Percentiles rank a stretch among this genome's conserved stretches.
phyloP scores from a whole-genome alignment of 1,140 invertebrate genomes.

The Papilio helenus region DNA sequence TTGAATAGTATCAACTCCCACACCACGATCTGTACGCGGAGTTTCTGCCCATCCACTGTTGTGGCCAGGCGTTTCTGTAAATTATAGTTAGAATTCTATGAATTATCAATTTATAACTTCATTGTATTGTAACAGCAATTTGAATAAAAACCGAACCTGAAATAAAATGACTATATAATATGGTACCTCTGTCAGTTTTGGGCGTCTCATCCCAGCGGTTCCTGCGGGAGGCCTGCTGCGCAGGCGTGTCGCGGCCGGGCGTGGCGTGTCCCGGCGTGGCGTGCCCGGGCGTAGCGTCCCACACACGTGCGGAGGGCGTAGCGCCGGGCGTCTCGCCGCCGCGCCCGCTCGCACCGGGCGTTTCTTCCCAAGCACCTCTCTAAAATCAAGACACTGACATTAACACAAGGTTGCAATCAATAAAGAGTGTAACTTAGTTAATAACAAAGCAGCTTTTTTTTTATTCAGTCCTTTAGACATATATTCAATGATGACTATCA shows the following conservation, averaged over 20 bases:
- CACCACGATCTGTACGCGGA: slow-evolving; percentile 94
- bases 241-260: slow-evolving; percentile 94
- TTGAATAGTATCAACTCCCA: slow-evolving; percentile 91
- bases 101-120: no score
- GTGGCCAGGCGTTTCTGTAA: slow-evolving; percentile 95
- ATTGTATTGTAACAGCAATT: not conserved
- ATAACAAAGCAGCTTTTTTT: no score
- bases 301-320: slow-evolving; percentile 94
- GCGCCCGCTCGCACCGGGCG: slow-evolving; percentile 91
- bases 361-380: slow-evolving; percentile 96
- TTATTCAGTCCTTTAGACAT: no score
- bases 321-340: slow-evolving; percentile 96
- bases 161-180: not conserved
- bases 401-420: no score
- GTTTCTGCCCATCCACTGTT: slow-evolving; percentile 98
- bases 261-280: slow-evolving; percentile 94
- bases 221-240: slow-evolving; percentile 92
- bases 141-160: not conserved
- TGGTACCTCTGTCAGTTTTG: slow-evolving; percentile 94
- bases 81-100: not conserved
- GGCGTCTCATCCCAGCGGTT: slow-evolving; percentile 99
- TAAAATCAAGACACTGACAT: slow-evolving; percentile 33
- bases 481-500: no score
- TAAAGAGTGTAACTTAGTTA: no score
- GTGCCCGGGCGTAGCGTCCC: slow-evolving; percentile 96